Base-by-base conservation (phyloP, 2,888 invertebrate species). In the Blastobasis adustella region DNA sequence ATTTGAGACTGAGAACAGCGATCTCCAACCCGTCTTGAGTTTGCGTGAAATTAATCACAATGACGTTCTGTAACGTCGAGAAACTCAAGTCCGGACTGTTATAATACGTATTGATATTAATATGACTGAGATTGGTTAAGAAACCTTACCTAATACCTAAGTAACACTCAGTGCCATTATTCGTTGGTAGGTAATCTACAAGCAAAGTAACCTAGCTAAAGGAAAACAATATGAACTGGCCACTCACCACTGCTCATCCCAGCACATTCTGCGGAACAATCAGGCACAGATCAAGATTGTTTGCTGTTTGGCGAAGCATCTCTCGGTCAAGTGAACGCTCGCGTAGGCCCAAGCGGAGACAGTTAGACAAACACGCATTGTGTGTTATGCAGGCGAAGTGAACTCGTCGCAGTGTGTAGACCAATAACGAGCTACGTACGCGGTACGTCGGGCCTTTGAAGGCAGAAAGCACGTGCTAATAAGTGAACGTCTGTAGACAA, bases 251-350 rank as follows among this genome's bases (percentile, higher is more conserved):
- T 10, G 10, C 10, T 10, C 10, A 8, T 23, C 8, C 8, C 45
- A 73, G 76, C 75, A 71, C 66, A 73, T 76, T 75, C 75, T 78
- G 76, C 77, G 74, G 79, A 79, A 80, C 81, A 82, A 83, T 83
- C 82, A 79, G 82, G 83, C 85, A 84, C 76, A 79, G 76, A 80
- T 82, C 76, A 74, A 72, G 65, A 71, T 61, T 66, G 57, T 46
- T 85, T 77, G 85, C 43, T 47, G 47, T 55, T 49, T 49, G 53
- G 49, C 79, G 71, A 68, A 83, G 83, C 83, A 84, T 82, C 77
- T 75, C 67, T 67, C 58, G 77, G 78, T 79, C 79, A 77, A 84
- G 83, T 78, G 82, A 76, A 78, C 79, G 81, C 78, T 73, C 75
- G 83, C 78, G 82, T 76, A 78, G 79, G 81, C 78, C 73, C 75